Evolutionary conservation across 2,888 invertebrate species (phyloP), one percentile per base, ranked within the genome.

Genomic region (Drosophila quinaria): DNA sequence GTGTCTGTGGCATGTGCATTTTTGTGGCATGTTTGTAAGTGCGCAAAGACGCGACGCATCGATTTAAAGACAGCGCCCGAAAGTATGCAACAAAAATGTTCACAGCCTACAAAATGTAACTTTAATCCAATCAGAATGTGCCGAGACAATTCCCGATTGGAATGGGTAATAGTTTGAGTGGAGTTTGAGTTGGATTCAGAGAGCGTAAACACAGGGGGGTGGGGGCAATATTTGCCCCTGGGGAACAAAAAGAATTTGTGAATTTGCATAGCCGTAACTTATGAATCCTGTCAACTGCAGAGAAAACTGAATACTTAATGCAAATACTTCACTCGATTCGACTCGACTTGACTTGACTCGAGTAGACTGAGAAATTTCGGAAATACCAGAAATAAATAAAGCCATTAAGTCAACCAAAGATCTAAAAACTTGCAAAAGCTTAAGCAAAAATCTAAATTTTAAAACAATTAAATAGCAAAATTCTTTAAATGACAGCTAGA

Each of bases 221-320:
- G 9, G 13, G 35, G 41, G 13, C 15, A 37, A 51, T 41, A 11
- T 37, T 50, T 35, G 50, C 64, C 64, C 59, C 31, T 9, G 39
- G 71, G 71, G 54, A 11, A 11, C 31, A 11, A 41, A 49, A 58
- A 41, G 70, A 62, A 75, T 75, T 75, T 66, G 39, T 44, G 59
- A 74, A 74, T 78, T 76, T 78, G 52, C 74, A 76, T 63, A 62
- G 78, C 65, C 61, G 47, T 66, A 65, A 63, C 51, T 58, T 63
- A 60, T 78, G 65, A 74, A 60, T 62, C 44, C 74, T 78, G 76
- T 65, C 76, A 76, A 62, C 59, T 62, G 61, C 78, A 78, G 74
- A 46, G 64, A 58, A 33, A 55, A 39, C 42, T 39, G 62, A 63
- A 59, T 62, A 73, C 73, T 55, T 52, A 72, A 62, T 62, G 44